Evolutionary conservation across 2,113 vertebrate genomes (phyloP).

Genomic region (Nerophis lumbriciformis): DNA sequence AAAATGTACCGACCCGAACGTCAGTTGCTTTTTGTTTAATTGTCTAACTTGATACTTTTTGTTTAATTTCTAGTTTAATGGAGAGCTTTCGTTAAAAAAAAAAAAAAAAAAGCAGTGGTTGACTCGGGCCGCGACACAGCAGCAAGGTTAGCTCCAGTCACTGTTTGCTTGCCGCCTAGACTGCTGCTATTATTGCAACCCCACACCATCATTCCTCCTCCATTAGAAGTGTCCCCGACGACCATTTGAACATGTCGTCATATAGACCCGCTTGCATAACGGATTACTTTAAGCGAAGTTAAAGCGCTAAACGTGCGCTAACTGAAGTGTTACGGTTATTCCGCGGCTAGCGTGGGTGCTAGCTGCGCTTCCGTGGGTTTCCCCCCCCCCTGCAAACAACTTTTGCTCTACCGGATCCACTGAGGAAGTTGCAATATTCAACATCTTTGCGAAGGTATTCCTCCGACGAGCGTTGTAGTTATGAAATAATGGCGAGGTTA

Average conservation of each 20-base stretch:
- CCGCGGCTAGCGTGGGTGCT: constrained; percentile 15
- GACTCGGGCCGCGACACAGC: not conserved
- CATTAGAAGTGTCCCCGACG: too few species aligned
- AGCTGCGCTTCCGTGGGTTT: not conserved
- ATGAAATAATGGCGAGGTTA: not conserved
- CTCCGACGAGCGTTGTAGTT: fast-evolving
- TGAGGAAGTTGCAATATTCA: too few species aligned
- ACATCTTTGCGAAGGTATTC: fast-evolving
- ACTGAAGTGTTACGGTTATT: constrained; percentile 38
- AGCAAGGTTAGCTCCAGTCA: not conserved
- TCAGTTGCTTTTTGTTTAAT: not conserved
- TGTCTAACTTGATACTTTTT: fast-evolving
- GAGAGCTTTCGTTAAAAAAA: not conserved
- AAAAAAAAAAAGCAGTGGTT: not conserved
- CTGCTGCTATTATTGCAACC: too few species aligned
- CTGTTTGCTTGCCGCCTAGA: not conserved
- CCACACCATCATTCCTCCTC: too few species aligned
- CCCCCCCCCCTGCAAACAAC: too few species aligned
- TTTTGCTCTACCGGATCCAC: too few species aligned
- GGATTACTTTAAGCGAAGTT: too few species aligned
- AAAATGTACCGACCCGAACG: too few species aligned
- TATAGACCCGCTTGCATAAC: too few species aligned
- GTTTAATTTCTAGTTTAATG: fast-evolving
- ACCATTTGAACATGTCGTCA: not conserved
- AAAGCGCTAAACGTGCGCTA: not conserved